Base-by-base conservation (phyloP, 2,113 vertebrate species). In the Merops nubicus region DNA sequence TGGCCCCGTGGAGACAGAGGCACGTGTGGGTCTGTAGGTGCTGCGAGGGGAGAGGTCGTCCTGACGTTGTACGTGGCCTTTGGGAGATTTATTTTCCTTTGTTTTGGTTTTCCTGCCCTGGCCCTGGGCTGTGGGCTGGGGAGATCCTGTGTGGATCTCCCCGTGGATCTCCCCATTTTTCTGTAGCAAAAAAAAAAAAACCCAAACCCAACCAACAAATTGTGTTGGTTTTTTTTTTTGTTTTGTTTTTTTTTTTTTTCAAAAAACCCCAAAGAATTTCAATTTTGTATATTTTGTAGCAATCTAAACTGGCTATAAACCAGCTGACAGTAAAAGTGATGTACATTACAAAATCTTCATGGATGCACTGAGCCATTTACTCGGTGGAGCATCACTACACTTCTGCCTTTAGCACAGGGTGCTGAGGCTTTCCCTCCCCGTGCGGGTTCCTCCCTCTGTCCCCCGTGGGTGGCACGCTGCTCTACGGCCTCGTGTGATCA, bases 1-100 rank as follows among this genome's bases (percentile, higher is more conserved):
- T 5, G 3, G 48, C 69, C 69, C 85, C 0, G 6, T 3, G 38
- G 59, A 84, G 78, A 38, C 25, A 16, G 64, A 62, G 85, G 67
- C 67, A 13, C 42, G 77, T 62, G 81, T 33, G 70, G 68, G 70
- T 75, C 56, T 0, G 0, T 59, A 33, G 91, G 86, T 85, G 79
- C 92, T 69, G 76, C 1, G 12, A 43, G n/a, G 59, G 57, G 33
- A 67, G 75, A 85, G 22, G 31, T 72, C 11, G 36, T 80, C 53
- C 67, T 6, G 26, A 10, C 1, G 15, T 0, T 56, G 9, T 23
- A 2, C 0, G 16, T 4, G 26, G 57, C 54, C 42, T 91, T 33
- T 42, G 73, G 48, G 73, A 59, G 29, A 5, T 36, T 72, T n/a
- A n/a, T n/a, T 42, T 17, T 28, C 9, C 15, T 81, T 51, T 51